Conservation (phyloP, 2,797 vertebrate genomes). For the Takifugu ocellatus region DNA sequence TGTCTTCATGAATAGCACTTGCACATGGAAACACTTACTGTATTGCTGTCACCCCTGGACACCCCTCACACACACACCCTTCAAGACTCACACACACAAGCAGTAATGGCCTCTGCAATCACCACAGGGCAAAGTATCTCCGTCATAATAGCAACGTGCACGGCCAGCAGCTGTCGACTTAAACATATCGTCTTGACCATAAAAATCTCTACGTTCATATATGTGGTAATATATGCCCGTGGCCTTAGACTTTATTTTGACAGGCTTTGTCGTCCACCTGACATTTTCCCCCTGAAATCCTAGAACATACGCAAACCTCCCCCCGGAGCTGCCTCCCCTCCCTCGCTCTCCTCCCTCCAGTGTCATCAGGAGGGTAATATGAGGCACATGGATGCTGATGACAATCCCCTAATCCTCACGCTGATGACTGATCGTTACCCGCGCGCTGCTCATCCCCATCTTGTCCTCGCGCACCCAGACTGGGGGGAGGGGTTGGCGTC, state of each 20-base stretch:
- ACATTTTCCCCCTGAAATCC: constrained; percentile 66
- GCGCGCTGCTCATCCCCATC: constrained; percentile 50
- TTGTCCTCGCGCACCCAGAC: constrained; percentile 40
- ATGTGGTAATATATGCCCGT: constrained; percentile 2
- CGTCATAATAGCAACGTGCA: neutral
- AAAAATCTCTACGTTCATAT: neutral
- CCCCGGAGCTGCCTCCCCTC: constrained; percentile 41
- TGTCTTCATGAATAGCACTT: constrained; percentile 56
- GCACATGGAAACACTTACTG: constrained; percentile 72
- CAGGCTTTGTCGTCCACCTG: constrained; percentile 65
- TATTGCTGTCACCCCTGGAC: constrained; percentile 43
- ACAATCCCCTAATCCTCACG: constrained; percentile 67
- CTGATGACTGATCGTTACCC: constrained; percentile 66
- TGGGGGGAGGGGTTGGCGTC: constrained; percentile 33
- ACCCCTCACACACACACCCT: constrained; percentile 24
- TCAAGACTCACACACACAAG: constrained; percentile 16
- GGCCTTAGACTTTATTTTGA: constrained; percentile 48
- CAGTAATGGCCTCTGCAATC: neutral
- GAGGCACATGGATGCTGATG: constrained; percentile 69
- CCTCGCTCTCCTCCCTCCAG: constrained; percentile 33
- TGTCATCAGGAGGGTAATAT: constrained; percentile 69
- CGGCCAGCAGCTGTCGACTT: neutral
- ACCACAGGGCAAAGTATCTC: neutral
- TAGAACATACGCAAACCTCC: constrained; percentile 62
- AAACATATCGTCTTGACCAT: neutral